Evolutionary conservation across 2,888 invertebrate species (phyloP).

Genomic region (Caenorhabditis sp.): DNA sequence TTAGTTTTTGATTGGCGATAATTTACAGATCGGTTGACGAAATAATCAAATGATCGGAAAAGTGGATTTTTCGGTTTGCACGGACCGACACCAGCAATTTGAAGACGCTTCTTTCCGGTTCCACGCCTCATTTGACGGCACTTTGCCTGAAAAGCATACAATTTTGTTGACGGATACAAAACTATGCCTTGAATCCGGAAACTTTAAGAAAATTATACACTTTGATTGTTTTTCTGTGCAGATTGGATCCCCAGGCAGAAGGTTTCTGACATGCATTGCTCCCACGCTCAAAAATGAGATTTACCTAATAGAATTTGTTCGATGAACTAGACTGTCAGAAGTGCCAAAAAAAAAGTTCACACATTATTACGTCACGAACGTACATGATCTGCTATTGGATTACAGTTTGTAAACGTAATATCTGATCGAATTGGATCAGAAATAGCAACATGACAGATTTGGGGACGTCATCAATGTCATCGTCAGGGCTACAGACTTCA

Average conservation of each 20-base stretch:
- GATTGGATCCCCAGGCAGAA: neutral
- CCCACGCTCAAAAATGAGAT: slow-evolving; percentile 5
- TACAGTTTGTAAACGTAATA: slow-evolving; percentile 16
- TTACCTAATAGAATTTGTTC: slow-evolving; percentile 26
- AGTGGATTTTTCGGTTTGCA: slow-evolving; percentile 68
- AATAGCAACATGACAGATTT: slow-evolving; percentile 43
- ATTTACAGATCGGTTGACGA: slow-evolving; percentile 63
- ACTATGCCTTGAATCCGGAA: too few relatives aligned
- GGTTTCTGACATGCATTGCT: slow-evolving; percentile 16
- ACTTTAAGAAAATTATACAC: too few relatives aligned
- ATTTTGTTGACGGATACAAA: neutral
- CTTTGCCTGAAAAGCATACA: slow-evolving; percentile 58
- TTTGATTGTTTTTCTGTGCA: too few relatives aligned
- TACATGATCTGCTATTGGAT: slow-evolving; percentile 18
- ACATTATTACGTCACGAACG: slow-evolving; percentile 46
- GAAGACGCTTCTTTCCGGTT: slow-evolving; percentile 60
- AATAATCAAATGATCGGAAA: slow-evolving; percentile 65
- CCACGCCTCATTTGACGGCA: slow-evolving; percentile 66
- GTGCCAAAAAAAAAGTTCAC: slow-evolving; percentile 22
- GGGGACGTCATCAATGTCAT: slow-evolving; percentile 21
- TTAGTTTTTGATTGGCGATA: slow-evolving; percentile 48
- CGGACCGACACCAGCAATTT: slow-evolving; percentile 68
- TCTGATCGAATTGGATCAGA: slow-evolving; percentile 42
- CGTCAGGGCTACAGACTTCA: slow-evolving; percentile 8
- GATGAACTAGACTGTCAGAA: slow-evolving; percentile 26